A percentile compares a stretch with the other conserved stretches of the same genome.
Conservation (phyloP, 1,140 invertebrate genomes). For the Berghia stephanieae region DNA sequence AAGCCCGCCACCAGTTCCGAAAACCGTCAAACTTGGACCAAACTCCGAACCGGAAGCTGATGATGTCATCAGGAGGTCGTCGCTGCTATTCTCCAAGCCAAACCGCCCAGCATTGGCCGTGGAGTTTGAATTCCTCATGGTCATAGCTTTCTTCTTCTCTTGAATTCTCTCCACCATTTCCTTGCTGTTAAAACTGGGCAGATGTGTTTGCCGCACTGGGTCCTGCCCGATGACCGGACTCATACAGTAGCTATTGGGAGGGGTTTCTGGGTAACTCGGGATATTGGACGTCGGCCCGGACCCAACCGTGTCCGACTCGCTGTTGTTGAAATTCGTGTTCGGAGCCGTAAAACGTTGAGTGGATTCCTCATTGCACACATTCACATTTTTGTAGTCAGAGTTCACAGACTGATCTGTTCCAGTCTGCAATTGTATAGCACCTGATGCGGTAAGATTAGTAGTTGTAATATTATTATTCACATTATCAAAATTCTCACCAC, state of each 20-base stretch:
- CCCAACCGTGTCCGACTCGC: no score
- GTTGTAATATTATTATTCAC: no score
- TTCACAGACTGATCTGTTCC: background rate
- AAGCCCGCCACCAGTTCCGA: background rate
- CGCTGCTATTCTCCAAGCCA: background rate
- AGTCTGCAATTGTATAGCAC: background rate
- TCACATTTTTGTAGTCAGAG: background rate
- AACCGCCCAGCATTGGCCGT: slow-evolving; percentile 24
- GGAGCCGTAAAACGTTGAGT: background rate
- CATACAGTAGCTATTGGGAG: slow-evolving; percentile 59
- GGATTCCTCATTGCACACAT: background rate
- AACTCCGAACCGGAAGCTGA: no score
- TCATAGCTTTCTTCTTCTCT: slow-evolving; percentile 49
- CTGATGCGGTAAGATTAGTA: background rate
- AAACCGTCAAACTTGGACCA: slow-evolving; percentile 10
- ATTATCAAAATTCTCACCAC: no score
- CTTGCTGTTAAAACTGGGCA: slow-evolving; percentile 62
- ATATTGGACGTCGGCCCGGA: slow-evolving; percentile 44
- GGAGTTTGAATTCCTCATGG: no score
- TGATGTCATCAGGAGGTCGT: background rate
- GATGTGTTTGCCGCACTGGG: slow-evolving; percentile 41
- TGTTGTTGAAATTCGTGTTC: no score
- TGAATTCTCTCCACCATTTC: slow-evolving; percentile 61
- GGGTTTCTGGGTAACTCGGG: slow-evolving; percentile 52
- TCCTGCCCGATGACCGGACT: slow-evolving; percentile 41